A percentile compares a stretch with the other conserved stretches of the same genome.
Evolutionary conservation across 2,113 vertebrate genomes (phyloP).

Genomic region (Campylomormyrus numenius): DNA sequence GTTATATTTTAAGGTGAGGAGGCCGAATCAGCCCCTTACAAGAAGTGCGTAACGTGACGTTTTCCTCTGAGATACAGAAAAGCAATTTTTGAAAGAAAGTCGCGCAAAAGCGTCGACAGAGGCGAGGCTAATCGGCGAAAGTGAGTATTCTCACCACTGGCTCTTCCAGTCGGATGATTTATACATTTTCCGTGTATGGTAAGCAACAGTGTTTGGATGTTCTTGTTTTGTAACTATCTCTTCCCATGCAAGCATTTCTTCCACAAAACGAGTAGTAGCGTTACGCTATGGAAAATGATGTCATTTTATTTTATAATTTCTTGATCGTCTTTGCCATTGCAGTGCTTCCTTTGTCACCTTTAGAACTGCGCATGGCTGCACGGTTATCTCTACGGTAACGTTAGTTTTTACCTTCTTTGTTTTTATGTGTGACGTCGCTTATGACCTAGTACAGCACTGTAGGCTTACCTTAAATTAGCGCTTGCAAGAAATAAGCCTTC

Average conservation of each 20-base stretch:
- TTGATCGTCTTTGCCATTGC: conserved; percentile 49
- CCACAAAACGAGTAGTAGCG: conserved; percentile 31
- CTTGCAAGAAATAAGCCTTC: conserved; percentile 40
- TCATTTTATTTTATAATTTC: conserved; percentile 46
- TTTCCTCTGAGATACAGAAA: conserved; percentile 34
- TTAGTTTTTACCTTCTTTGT: conserved; percentile 27
- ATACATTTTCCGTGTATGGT: conserved; percentile 42
- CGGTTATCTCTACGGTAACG: conserved; percentile 26
- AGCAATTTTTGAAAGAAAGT: conserved; percentile 17
- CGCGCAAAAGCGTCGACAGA: conserved; percentile 38
- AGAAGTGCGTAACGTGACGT: conserved; percentile 28
- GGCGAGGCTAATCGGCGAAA: conserved; percentile 29
- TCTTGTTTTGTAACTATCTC: conserved; percentile 20
- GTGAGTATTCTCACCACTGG: conserved; percentile 42
- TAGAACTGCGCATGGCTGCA: conserved; percentile 56
- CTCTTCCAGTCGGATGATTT: conserved; percentile 46
- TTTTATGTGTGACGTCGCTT: conserved; percentile 41
- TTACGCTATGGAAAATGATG: conserved; percentile 50
- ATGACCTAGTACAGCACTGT: conserved; percentile 22
- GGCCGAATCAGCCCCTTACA: conserved; percentile 25
- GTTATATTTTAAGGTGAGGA: conserved; percentile 39
- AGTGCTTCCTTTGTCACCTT: conserved; percentile 38
- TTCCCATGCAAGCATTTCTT: conserved; percentile 27
- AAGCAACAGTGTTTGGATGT: conserved; percentile 34
- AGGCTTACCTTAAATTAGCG: conserved; percentile 30